These are phyloP conservation scores for Galerucella nymphaeae DNA, from an alignment of 2,888 invertebrate genomes.

Conservation along the genomic window DNA sequence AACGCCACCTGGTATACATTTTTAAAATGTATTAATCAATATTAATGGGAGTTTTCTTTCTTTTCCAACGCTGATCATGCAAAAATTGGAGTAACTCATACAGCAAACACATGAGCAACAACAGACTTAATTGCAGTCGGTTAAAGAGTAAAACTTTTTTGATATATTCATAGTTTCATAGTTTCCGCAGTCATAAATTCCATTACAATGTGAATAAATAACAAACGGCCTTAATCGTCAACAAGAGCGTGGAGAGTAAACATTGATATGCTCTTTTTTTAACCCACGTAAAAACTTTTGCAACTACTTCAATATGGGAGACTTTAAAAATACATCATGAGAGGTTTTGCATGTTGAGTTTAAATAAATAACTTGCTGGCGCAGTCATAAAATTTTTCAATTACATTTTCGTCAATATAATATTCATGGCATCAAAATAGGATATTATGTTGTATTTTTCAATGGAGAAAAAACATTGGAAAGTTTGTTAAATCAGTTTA, in stretches of 20 bases:
- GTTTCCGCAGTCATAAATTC: neutral
- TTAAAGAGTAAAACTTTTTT: neutral
- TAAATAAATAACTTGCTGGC: conserved; percentile 20
- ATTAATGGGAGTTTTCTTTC: too few relatives aligned
- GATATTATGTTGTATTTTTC: neutral
- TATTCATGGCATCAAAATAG: conserved; percentile 2
- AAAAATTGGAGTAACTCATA: too few relatives aligned
- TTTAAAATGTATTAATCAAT: too few relatives aligned
- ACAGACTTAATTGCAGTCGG: neutral
- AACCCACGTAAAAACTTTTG: neutral
- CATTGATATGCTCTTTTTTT: neutral
- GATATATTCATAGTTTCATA: neutral
- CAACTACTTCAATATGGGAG: conserved; percentile 11
- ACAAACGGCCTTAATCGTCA: neutral
- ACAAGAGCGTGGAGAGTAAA: neutral
- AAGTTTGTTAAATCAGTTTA: neutral
- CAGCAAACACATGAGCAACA: neutral
- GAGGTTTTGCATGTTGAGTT: conserved; percentile 18
- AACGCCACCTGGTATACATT: too few relatives aligned
- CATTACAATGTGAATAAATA: conserved; percentile 1
- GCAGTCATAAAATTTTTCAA: conserved; percentile 28
- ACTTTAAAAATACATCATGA: conserved; percentile 10
- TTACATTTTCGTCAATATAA: conserved; percentile 9
- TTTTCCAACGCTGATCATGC: too few relatives aligned
- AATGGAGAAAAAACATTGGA: neutral